Conservation (phyloP, 2,113 vertebrate species). For the Colistium nudipinnis region DNA sequence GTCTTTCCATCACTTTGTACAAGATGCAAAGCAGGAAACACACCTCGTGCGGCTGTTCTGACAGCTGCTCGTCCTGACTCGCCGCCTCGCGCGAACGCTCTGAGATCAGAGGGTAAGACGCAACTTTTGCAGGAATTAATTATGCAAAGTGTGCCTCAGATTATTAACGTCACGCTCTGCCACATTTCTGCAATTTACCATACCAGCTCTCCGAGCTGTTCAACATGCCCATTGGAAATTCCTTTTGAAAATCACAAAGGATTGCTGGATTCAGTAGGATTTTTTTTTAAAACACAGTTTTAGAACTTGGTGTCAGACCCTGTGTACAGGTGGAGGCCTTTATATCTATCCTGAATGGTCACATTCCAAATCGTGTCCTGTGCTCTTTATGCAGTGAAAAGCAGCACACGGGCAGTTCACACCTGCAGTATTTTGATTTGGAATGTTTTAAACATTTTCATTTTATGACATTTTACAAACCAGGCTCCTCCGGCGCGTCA, state of each 20-base stretch:
- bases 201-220: neutral
- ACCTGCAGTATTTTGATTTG: neutral
- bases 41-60: neutral
- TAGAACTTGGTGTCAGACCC: no score
- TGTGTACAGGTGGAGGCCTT: no score
- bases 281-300: no score
- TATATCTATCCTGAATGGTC: neutral
- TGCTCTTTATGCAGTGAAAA: no score
- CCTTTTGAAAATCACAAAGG: neutral
- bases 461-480: neutral
- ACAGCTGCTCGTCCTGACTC: neutral
- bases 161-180: neutral
- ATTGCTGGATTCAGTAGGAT: neutral
- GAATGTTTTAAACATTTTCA: neutral
- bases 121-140: neutral
- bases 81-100: neutral
- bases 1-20: neutral
- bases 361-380: no score
- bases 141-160: neutral
- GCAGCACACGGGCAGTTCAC: no score
- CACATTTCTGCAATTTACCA: neutral
- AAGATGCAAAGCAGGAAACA: neutral
- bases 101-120: neutral
- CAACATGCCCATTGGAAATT: neutral
- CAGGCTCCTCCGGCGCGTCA: neutral